phyloP scores from a whole-genome alignment of 1,140 invertebrate species.

The Heterodera carotae region DNA sequence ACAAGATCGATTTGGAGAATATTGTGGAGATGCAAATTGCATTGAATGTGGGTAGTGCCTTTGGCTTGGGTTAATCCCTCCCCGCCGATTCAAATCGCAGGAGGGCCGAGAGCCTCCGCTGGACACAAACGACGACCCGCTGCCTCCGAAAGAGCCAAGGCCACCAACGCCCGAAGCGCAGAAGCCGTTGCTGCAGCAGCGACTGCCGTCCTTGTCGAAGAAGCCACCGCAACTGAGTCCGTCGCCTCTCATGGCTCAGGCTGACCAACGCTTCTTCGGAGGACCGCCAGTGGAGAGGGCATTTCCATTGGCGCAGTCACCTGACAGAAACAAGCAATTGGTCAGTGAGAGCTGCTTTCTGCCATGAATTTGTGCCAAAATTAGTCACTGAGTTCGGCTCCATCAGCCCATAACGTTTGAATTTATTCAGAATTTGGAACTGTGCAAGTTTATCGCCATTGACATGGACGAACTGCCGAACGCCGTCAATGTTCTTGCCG shows the following conservation, averaged over 20 bases:
- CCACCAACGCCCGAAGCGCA: conserved; percentile 28
- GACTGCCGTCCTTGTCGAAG: neutral
- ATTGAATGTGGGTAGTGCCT: conserved; percentile 45
- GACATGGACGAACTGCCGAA: conserved; percentile 42
- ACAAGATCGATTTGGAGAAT: conserved; percentile 64
- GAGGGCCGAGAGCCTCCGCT: conserved; percentile 61
- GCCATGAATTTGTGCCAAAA: neutral
- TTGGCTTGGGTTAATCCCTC: neutral
- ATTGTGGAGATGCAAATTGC: conserved; percentile 63
- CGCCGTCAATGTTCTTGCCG: conserved; percentile 34
- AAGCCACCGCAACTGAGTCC: conserved; percentile 1
- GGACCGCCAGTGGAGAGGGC: conserved; percentile 11
- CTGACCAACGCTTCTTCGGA: conserved; percentile 3
- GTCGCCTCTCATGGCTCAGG: conserved; percentile 11
- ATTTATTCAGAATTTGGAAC: conserved; percentile 48
- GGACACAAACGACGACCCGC: conserved; percentile 58
- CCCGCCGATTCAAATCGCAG: conserved; percentile 33
- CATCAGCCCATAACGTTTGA: no score
- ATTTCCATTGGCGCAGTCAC: conserved; percentile 20
- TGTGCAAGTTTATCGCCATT: conserved; percentile 51
- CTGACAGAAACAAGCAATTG: conserved; percentile 2
- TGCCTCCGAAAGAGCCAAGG: conserved; percentile 40
- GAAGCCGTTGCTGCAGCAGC: conserved; percentile 22
- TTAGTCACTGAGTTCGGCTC: neutral
- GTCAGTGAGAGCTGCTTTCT: conserved; percentile 18